phyloP scores from a whole-genome alignment of 2,888 invertebrate species.

The Phengaris arion region DNA sequence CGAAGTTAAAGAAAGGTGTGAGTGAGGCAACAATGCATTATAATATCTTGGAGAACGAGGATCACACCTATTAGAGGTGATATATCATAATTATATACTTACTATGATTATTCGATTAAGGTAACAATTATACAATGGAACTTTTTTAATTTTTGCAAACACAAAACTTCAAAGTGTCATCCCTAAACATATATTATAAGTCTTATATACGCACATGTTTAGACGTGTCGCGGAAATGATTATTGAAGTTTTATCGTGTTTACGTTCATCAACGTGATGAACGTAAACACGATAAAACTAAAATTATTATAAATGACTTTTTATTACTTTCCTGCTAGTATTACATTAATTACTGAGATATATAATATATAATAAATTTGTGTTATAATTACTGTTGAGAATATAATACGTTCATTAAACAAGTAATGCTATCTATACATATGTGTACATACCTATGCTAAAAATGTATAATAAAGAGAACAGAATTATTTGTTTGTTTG shows the following conservation, averaged over 20 bases:
- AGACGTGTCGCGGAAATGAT: constrained; percentile 28
- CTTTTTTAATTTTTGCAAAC: background rate
- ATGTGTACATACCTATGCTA: background rate
- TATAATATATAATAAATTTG: background rate
- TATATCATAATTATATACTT: too few relatives aligned
- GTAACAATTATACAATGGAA: background rate
- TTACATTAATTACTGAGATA: constrained; percentile 15
- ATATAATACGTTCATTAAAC: background rate
- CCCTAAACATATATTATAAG: constrained; percentile 15
- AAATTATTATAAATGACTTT: constrained; percentile 16
- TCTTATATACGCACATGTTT: constrained; percentile 25
- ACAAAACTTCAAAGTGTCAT: background rate
- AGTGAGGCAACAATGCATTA: too few relatives aligned
- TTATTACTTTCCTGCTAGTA: constrained; percentile 26
- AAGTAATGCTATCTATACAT: background rate
- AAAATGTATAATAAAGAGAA: too few relatives aligned
- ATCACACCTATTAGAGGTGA: too few relatives aligned
- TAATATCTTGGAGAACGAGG: too few relatives aligned
- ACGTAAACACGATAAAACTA: too few relatives aligned
- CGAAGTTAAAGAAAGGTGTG: too few relatives aligned
- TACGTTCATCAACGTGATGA: constrained; percentile 17
- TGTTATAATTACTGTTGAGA: background rate
- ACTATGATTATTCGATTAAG: too few relatives aligned
- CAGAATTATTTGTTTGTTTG: too few relatives aligned
- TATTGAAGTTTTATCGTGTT: constrained; percentile 20